These are phyloP conservation scores for Amphipyra berbera DNA, from an alignment of 2,888 invertebrate genomes.

Conservation along the genomic window DNA sequence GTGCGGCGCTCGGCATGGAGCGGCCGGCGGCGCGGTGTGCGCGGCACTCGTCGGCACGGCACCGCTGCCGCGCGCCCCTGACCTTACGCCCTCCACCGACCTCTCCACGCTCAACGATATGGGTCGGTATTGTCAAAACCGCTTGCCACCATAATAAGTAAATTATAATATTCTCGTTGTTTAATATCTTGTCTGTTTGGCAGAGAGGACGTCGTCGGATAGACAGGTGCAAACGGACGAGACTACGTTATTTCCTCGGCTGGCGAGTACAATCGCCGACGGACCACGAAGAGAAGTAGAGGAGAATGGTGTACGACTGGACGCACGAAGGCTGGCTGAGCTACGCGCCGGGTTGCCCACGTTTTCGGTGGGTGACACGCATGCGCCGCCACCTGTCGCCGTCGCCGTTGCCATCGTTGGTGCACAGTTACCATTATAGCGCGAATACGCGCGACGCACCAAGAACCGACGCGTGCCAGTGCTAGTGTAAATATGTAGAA, in stretches of 20 bases:
- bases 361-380: constrained; percentile 31
- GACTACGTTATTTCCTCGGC: constrained; percentile 56
- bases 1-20: constrained; percentile 50
- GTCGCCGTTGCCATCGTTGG: constrained; percentile 65
- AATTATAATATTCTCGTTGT: not conserved
- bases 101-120: constrained; percentile 76
- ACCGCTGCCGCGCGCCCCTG: constrained; percentile 67
- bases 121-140: constrained; percentile 47
- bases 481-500: constrained; percentile 57
- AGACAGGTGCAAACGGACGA: constrained; percentile 82
- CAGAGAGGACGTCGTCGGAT: constrained; percentile 76
- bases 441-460: constrained; percentile 29
- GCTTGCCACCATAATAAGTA: too few relatives aligned
- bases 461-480: constrained; percentile 61
- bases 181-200: not conserved
- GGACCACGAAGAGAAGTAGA: constrained; percentile 19
- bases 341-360: constrained; percentile 59
- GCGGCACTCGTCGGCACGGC: constrained; percentile 72
- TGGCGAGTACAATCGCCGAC: constrained; percentile 18
- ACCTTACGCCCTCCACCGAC: constrained; percentile 77
- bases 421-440: constrained; percentile 66
- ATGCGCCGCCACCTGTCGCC: constrained; percentile 55
- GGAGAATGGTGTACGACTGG: constrained; percentile 61
- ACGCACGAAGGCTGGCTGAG: constrained; percentile 64
- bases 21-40: constrained; percentile 75